Percentiles rank a stretch among this genome's conserved stretches.
phyloP scores from a whole-genome alignment of 1,140 invertebrate species.

The Achroia grisella region DNA sequence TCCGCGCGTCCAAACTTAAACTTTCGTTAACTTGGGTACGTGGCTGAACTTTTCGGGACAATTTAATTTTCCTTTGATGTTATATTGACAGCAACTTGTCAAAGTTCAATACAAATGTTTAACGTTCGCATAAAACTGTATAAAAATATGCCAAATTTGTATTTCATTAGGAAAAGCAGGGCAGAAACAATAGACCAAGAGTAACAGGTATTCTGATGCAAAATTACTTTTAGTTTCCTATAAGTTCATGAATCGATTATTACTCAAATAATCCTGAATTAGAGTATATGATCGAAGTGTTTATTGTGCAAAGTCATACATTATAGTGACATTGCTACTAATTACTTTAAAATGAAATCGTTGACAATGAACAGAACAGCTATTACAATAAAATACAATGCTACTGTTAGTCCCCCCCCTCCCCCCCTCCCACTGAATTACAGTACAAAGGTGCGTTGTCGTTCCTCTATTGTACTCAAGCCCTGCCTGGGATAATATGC shows the following conservation, averaged over 20 bases:
- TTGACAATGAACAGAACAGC: conserved; percentile 13
- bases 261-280: no score
- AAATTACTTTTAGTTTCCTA: no score
- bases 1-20: conserved; percentile 13
- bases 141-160: not conserved
- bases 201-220: no score
- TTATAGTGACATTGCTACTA: no score
- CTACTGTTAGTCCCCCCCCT: conserved; percentile 29
- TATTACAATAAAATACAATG: conserved; percentile 40
- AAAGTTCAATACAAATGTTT: conserved; percentile 2
- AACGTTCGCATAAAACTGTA: not conserved
- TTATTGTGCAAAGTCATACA: no score
- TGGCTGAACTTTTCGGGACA: conserved; percentile 5
- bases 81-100: conserved; percentile 1
- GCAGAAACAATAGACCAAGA: no score
- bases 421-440: conserved; percentile 35
- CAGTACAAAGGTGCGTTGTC: conserved; percentile 42
- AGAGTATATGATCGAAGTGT: no score
- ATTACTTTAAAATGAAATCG: conserved; percentile 35
- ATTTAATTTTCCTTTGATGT: conserved; percentile 9
- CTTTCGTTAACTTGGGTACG: conserved; percentile 7
- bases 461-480: conserved; percentile 48
- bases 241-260: no score
- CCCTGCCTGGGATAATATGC: conserved; percentile 55
- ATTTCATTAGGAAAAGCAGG: no score